Base-by-base conservation (phyloP, 2,888 invertebrate species). In the Temnothorax rugatulus region DNA sequence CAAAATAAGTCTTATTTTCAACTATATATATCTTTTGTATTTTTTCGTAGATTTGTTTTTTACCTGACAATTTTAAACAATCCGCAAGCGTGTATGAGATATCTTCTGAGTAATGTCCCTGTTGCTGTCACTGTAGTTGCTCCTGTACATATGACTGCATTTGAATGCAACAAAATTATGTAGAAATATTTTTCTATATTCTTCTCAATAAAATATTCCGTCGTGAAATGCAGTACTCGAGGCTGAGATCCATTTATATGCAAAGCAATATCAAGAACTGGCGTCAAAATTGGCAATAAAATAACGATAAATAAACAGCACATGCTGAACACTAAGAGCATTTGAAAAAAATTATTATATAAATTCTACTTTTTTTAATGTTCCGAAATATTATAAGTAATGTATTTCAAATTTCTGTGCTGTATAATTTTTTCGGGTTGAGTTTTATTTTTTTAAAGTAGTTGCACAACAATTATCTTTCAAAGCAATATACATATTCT, bases 101-200 rank as follows among this genome's bases (percentile, higher is more conserved):
- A 77, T 66, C n/a, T 29, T 66, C 54, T 9, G 1, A 77, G n/a
- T n/a, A 57, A 15, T 41, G 66, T 15, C 11, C 29, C 68, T n/a
- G 29, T 57, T 0, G 41, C 66, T 44, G 25, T 9, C 0, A 15
- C 0, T 1, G 68, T 50, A 44, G n/a, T 25, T 4, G 5, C 3
- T n/a, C 54, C 44, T n/a, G 57, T 77, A 41, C 13, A 29, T 15
- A 66, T 0, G 4, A 54, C 54, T 21, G 2, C 11, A n/a, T 77
- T n/a, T 38, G 9, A 15, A 25, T 77, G 25, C 3, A 77, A 15
- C 8, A 77, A 29, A 54, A 77, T 44, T 41, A 68, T 2, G 29
- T 77, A 57, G 13, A 11, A 44, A n/a, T 77, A 77, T 29, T 57
- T 77, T 29, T 77, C 44, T 77, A n/a, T n/a, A n/a, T n/a, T n/a